phyloP scores from a whole-genome alignment of 2,797 vertebrate genomes.

The Picus viridis region DNA sequence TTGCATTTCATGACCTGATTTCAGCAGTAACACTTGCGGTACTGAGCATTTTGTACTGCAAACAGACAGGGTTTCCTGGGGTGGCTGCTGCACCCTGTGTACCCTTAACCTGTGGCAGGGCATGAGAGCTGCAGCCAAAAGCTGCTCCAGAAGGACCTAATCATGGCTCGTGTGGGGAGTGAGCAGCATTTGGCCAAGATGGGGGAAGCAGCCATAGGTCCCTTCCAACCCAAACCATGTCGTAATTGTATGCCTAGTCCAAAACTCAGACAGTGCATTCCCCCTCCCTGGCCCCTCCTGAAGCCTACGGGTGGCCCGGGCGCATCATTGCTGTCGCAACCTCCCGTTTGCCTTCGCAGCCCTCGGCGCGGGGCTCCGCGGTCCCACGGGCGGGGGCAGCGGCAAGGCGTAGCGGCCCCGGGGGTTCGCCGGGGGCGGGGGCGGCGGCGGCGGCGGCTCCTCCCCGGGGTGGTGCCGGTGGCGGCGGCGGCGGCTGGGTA shows the following conservation, averaged over 20 bases:
- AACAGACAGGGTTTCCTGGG: neutral
- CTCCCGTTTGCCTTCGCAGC: neutral
- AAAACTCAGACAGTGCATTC: neutral
- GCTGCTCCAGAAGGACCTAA: no score
- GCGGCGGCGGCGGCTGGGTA: neutral
- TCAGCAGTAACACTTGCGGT: neutral
- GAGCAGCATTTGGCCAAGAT: neutral
- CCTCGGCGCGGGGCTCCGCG: neutral
- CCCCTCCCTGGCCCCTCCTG: neutral
- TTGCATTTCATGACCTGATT: neutral
- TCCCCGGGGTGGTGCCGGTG: neutral
- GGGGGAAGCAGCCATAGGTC: neutral
- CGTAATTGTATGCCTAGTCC: neutral
- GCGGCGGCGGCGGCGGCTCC: neutral
- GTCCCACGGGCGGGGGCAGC: neutral
- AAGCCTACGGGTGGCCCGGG: neutral
- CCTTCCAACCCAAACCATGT: neutral
- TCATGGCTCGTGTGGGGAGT: neutral
- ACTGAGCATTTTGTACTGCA: fast-evolving
- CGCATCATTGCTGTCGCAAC: neutral
- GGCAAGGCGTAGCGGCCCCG: neutral
- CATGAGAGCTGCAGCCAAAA: neutral
- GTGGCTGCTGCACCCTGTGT: neutral
- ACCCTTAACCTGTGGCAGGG: no score
- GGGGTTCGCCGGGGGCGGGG: neutral